Evolutionary conservation across 2,113 vertebrate species (phyloP).

Genomic region (Lamprologus speciosus): DNA sequence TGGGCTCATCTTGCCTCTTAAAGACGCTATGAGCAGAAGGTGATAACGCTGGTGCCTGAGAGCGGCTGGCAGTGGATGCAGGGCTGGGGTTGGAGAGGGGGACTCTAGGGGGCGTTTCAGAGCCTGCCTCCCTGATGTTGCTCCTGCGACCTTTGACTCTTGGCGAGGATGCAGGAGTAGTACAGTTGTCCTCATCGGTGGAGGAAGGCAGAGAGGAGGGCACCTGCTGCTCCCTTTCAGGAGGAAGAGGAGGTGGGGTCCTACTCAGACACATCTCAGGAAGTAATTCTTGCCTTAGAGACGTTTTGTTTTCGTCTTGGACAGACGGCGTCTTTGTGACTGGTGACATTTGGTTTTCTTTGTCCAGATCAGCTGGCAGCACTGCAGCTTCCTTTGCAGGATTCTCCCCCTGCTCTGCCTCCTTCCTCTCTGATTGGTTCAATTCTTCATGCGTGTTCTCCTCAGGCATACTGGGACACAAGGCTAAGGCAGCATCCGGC

Average conservation of each 20-base stretch:
- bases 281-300: not conserved
- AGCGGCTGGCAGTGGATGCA: conserved; percentile 15
- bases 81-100: conserved; percentile 61
- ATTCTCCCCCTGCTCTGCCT: conserved; percentile 33
- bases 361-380: not conserved
- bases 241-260: not conserved
- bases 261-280: not conserved
- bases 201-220: not conserved
- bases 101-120: conserved; percentile 63
- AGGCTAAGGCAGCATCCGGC: conserved; percentile 21
- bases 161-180: conserved; percentile 60
- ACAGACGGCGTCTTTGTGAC: not conserved
- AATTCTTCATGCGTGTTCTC: not conserved
- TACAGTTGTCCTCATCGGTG: conserved; percentile 61
- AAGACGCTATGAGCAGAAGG: conserved; percentile 30
- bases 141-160: conserved; percentile 79
- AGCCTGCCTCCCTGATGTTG: conserved; percentile 71
- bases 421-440: conserved; percentile 16
- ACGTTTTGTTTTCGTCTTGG: not conserved
- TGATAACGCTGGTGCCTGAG: not conserved
- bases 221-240: not conserved
- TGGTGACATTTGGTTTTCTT: not conserved
- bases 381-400: not conserved
- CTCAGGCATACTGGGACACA: conserved; percentile 69
- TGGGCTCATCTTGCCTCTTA: conserved; percentile 60